Evolutionary conservation across 2,888 invertebrate genomes (phyloP).

Genomic region (Globia sparganii): DNA sequence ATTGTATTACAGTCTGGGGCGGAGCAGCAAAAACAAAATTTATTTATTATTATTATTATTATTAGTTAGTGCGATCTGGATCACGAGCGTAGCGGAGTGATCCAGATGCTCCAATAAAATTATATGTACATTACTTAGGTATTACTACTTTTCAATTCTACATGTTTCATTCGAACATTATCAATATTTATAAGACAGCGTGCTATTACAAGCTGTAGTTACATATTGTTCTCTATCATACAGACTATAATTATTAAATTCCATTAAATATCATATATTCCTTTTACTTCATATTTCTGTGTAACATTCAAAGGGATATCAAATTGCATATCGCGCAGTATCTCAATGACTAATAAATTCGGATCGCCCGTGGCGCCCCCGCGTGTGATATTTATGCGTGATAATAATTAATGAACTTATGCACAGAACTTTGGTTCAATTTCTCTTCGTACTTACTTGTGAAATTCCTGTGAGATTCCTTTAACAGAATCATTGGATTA

Average conservation of each 20-base stretch:
- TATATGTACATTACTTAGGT: too few species aligned
- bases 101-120: too few species aligned
- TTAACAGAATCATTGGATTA: constrained; percentile 6
- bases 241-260: constrained; percentile 11
- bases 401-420: constrained; percentile 62
- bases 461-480: constrained; percentile 13
- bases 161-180: neutral
- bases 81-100: too few species aligned
- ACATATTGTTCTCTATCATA: constrained; percentile 14
- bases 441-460: constrained; percentile 20
- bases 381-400: constrained; percentile 53
- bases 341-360: constrained; percentile 53
- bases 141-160: neutral
- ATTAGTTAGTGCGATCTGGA: too few species aligned
- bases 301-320: constrained; percentile 45
- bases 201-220: neutral
- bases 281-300: constrained; percentile 20
- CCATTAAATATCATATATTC: neutral
- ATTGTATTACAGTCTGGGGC: too few species aligned
- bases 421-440: constrained; percentile 37
- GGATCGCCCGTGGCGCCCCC: constrained; percentile 54
- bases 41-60: too few species aligned
- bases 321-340: constrained; percentile 45
- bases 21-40: too few species aligned
- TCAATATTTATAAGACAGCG: constrained; percentile 10